Conservation (phyloP, 2,797 vertebrate genomes). For the Danio choprae region DNA sequence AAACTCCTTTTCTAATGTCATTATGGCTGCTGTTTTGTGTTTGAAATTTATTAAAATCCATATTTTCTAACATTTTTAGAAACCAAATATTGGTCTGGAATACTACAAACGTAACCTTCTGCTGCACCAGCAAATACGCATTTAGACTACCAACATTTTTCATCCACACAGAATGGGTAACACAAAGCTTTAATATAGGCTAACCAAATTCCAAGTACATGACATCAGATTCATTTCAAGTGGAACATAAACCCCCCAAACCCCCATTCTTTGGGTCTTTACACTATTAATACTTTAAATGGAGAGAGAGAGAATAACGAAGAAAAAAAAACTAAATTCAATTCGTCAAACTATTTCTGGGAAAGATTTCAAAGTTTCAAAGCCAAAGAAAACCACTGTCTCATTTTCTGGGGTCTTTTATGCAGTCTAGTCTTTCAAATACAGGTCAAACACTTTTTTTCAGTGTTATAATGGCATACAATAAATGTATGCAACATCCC, state of each 20-base stretch:
- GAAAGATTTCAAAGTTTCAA: conserved; percentile 36
- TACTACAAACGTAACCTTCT: not conserved
- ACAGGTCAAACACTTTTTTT: conserved; percentile 15
- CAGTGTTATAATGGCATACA: not conserved
- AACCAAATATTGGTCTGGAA: not conserved
- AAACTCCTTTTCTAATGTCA: not conserved
- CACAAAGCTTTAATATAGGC: conserved; percentile 38
- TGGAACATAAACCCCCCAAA: conserved; percentile 20
- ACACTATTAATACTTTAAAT: conserved; percentile 50
- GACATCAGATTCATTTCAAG: conserved; percentile 41
- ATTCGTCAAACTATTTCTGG: conserved; percentile 58
- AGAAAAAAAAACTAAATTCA: conserved; percentile 28
- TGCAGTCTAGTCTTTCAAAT: conserved; percentile 38
- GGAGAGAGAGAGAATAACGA: conserved; percentile 47
- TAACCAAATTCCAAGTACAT: conserved; percentile 45
- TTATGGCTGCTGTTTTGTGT: not conserved
- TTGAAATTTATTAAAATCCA: too few relatives aligned
- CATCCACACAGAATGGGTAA: not conserved
- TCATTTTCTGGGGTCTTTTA: conserved; percentile 43
- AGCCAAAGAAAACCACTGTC: conserved; percentile 60
- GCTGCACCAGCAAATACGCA: not conserved
- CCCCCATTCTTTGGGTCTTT: conserved; percentile 34
- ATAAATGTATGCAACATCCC: conserved; percentile 26
- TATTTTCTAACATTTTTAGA: not conserved
- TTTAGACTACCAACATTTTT: not conserved